phyloP scores from a whole-genome alignment of 2,888 invertebrate species.

The Scaptomyza parva region DNA sequence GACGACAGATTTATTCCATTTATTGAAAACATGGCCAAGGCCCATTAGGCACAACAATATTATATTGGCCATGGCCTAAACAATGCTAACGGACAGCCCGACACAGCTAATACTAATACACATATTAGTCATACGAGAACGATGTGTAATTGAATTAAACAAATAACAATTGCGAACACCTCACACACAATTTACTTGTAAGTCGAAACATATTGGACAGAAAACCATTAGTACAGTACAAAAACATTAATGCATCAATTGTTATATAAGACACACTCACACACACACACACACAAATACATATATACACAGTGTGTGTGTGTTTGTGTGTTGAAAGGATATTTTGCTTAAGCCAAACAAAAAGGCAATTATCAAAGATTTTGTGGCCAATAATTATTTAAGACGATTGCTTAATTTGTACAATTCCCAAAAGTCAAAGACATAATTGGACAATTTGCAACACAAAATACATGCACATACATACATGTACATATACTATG shows the following conservation, averaged over 20 bases:
- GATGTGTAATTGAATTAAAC: not conserved
- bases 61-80: not conserved
- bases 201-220: not conserved
- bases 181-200: not conserved
- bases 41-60: not conserved
- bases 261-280: not conserved
- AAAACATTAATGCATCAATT: conserved; percentile 3
- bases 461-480: not conserved
- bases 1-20: not conserved
- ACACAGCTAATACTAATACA: not conserved
- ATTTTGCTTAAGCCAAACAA: conserved; percentile 3
- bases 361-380: conserved; percentile 9
- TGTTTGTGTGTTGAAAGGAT: not conserved
- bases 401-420: conserved; percentile 2
- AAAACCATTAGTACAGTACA: conserved; percentile 1
- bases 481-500: not conserved
- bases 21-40: not conserved
- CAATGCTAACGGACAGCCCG: not conserved
- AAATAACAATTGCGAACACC: conserved; percentile 1
- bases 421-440: not conserved
- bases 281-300: not conserved
- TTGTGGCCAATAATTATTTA: not conserved
- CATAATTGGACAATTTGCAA: not conserved
- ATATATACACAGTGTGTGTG: too few relatives aligned
- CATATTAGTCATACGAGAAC: not conserved